Conservation (phyloP, 1,140 invertebrate species). For the Rhopalosiphum maidis region DNA sequence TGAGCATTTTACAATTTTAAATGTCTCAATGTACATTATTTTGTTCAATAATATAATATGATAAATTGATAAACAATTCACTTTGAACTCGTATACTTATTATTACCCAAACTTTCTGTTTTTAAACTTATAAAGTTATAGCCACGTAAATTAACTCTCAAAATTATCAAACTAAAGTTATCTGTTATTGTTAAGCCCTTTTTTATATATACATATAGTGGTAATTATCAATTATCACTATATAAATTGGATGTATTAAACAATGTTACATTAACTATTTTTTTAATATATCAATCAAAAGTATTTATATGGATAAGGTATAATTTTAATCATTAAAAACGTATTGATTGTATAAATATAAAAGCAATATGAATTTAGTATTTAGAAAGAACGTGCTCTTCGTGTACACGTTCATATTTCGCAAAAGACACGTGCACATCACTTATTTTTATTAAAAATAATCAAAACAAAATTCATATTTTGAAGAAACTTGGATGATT, state of each 20-base stretch:
- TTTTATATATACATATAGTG: no score
- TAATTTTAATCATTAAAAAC: neutral
- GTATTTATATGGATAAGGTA: neutral
- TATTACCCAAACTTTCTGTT: neutral
- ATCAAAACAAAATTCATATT: no score
- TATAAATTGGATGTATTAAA: no score
- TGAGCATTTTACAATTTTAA: no score
- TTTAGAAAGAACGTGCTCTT: neutral
- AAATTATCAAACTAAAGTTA: neutral
- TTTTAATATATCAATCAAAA: neutral
- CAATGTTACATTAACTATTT: neutral
- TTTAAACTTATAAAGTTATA: neutral
- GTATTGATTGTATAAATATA: neutral
- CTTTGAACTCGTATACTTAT: neutral
- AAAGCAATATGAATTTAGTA: neutral
- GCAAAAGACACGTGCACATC: no score
- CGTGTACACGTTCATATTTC: no score
- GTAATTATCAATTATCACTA: no score
- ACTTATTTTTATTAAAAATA: no score
- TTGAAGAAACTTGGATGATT: no score
- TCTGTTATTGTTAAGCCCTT: neutral
- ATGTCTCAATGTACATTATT: neutral
- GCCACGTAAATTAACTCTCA: neutral
- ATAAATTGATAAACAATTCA: neutral
- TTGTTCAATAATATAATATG: neutral